phyloP scores from a whole-genome alignment of 2,797 vertebrate genomes.

The Acanthiza pusilla region DNA sequence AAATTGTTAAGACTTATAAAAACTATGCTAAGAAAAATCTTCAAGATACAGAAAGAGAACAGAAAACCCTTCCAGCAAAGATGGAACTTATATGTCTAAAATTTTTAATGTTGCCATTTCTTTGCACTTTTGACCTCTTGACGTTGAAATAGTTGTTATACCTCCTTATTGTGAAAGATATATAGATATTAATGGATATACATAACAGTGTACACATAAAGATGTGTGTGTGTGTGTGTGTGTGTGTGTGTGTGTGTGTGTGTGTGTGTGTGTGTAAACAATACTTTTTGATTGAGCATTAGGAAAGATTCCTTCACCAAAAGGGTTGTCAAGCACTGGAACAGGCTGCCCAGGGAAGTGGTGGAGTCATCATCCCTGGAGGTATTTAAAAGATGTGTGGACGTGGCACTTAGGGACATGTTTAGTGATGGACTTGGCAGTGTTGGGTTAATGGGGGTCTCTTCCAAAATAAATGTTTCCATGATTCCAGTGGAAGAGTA shows the following conservation, averaged over 20 bases:
- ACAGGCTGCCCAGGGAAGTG: background rate
- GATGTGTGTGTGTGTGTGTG: background rate
- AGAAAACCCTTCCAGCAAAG: background rate
- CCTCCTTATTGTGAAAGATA: background rate
- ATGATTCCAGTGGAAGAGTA: background rate
- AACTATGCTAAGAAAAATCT: constrained; percentile 50
- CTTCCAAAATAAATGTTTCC: background rate
- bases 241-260: too few species aligned
- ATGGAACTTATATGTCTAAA: background rate
- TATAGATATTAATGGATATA: background rate
- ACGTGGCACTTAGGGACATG: background rate
- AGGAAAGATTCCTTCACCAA: background rate
- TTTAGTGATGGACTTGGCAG: background rate
- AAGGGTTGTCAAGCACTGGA: background rate
- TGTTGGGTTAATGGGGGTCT: background rate
- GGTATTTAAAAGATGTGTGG: background rate
- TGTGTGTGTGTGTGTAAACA: background rate
- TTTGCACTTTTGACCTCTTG: background rate
- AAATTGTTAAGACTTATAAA: constrained; percentile 70
- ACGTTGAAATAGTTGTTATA: background rate
- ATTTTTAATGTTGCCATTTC: background rate
- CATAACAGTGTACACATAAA: background rate
- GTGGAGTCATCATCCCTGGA: background rate
- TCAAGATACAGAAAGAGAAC: background rate
- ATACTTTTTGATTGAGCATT: background rate